phyloP scores from a whole-genome alignment of 2,888 invertebrate species.

The Ichneumon xanthorius region DNA sequence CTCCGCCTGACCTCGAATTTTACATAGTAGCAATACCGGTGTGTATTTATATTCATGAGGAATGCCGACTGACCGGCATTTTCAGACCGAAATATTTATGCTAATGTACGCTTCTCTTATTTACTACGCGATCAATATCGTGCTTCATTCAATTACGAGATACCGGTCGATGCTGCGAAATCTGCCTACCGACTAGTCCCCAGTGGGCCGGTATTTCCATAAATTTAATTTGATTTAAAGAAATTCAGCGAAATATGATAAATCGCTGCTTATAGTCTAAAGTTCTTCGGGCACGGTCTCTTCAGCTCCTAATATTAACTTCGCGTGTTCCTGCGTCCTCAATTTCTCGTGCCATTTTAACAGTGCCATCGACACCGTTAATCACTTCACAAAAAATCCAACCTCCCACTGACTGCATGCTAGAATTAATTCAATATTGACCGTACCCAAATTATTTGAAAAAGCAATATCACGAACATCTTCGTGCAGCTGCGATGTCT shows the following conservation, averaged over 20 bases:
- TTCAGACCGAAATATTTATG: conserved; percentile 16
- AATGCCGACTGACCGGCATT: conserved; percentile 34
- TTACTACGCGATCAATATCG: background rate
- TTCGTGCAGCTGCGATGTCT: conserved; percentile 9
- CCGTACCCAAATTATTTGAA: background rate
- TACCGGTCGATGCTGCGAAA: background rate
- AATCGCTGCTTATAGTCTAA: background rate
- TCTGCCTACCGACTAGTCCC: background rate
- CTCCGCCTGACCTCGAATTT: conserved; percentile 10
- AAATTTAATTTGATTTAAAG: background rate
- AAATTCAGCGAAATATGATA: background rate
- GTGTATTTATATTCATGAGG: conserved; percentile 26
- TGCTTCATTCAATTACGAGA: conserved; percentile 10
- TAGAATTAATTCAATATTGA: background rate
- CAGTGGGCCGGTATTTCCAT: background rate
- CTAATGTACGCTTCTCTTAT: conserved; percentile 18
- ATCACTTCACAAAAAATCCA: background rate
- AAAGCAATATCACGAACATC: background rate
- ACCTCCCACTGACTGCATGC: background rate
- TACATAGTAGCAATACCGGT: background rate
- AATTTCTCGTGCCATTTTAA: background rate
- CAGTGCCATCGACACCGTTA: background rate
- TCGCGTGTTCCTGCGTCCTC: conserved; percentile 17
- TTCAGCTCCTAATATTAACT: conserved; percentile 47
- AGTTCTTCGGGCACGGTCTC: background rate